Base-by-base conservation (phyloP, 1,140 invertebrate genomes). In the Cryptotermes secundus region DNA sequence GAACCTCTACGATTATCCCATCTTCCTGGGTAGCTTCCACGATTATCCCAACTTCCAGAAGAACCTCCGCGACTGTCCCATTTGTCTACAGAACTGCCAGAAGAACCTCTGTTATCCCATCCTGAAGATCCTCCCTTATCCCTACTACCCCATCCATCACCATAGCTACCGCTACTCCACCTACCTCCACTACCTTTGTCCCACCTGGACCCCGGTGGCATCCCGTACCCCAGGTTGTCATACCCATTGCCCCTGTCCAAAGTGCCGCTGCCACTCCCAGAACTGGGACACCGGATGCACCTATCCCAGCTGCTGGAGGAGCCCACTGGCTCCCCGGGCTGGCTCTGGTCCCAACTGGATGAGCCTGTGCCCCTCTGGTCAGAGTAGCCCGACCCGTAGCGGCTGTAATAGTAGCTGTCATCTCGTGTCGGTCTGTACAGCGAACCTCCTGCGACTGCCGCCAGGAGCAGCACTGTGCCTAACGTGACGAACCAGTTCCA, bases 381-480 rank as follows among this genome's bases (percentile, higher is more conserved):
- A 6, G 59, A 72, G 34, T 81, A 35, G 0, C 42, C 80, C 80
- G 80, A 14, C 9, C 80, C 80, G 34, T 81, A 81, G 34, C 80
- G 80, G 34, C 35, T 81, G 34, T 38, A 36, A 12, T 81, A 45
- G 34, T 36, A 81, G 80, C 34, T 36, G 34, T 81, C 80, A n/a
- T 81, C 80, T 26, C 80, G 80, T 9, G 42, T 31, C 6, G 80
- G 80, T 16, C 80, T 36, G 34, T 81, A 81, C 35, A 81, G 19
- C 35, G 80, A 34, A 12, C 80, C 80, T 81, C 80, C 80, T n/a
- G 80, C 35, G 80, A 10, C 42, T 6, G 80, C 80, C 34, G 34
- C 80, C 80, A 81, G 80, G 22, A 81, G 34, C 80, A 81, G 80
- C n/a, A 72, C 59, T 72, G n/a, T n/a, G 59, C 59, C 59, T 9